Conservation (phyloP, 1,140 invertebrate species). For the Babylonia areolata region DNA sequence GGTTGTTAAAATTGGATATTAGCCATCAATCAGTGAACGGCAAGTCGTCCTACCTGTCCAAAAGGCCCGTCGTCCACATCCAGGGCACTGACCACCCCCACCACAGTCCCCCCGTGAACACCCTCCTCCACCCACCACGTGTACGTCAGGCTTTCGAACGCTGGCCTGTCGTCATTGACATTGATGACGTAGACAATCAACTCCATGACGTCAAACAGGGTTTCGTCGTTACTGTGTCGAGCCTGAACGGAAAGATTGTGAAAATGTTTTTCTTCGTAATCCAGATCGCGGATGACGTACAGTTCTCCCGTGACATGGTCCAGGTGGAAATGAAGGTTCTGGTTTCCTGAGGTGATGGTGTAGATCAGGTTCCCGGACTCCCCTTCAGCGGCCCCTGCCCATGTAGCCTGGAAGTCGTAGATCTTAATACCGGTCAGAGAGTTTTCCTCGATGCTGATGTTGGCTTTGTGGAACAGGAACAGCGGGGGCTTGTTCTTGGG, state of each 20-base stretch:
- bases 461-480: not conserved
- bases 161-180: constrained; percentile 74
- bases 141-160: constrained; percentile 13
- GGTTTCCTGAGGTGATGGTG: constrained; percentile 28
- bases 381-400: not conserved
- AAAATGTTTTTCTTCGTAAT: not conserved
- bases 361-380: constrained; percentile 33
- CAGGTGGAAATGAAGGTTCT: constrained; percentile 3
- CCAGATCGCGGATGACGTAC: constrained; percentile 24
- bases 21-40: too few species aligned
- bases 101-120: constrained; percentile 29
- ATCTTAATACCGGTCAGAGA: not conserved
- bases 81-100: constrained; percentile 49
- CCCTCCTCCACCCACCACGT: constrained; percentile 36
- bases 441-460: not conserved
- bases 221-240: not conserved
- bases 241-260: not conserved
- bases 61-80: constrained; percentile 49
- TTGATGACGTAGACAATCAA: constrained; percentile 18
- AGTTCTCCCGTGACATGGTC: constrained; percentile 27
- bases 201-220: constrained; percentile 7
- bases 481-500: not conserved
- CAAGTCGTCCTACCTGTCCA: constrained; percentile 42
- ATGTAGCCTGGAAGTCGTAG: constrained; percentile 15
- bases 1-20: too few species aligned